These are phyloP conservation scores for Boloria selene DNA, from an alignment of 2,888 invertebrate species.

Conservation along the genomic window DNA sequence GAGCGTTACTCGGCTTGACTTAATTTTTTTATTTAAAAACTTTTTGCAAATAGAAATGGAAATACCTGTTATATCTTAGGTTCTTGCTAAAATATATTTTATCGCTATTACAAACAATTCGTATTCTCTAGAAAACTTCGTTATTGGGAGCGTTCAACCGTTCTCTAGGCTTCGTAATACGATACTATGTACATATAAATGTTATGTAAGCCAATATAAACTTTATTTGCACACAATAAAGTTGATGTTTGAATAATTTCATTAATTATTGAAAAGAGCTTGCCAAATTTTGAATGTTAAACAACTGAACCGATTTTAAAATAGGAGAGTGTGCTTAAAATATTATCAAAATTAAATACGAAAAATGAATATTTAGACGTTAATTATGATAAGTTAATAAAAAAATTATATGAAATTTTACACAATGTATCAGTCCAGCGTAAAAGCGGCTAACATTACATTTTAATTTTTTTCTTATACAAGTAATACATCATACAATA, in stretches of 20 bases:
- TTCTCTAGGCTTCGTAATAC: constrained; percentile 27
- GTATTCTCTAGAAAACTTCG: background rate
- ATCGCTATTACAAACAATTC: background rate
- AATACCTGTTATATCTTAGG: too few relatives aligned
- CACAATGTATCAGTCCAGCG: too few relatives aligned
- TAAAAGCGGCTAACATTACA: too few relatives aligned
- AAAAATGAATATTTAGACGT: too few relatives aligned
- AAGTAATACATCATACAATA: too few relatives aligned
- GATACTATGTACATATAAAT: constrained; percentile 26
- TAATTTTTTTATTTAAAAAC: too few relatives aligned
- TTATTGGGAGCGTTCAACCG: constrained; percentile 3
- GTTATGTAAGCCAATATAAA: constrained; percentile 1
- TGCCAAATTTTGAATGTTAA: background rate
- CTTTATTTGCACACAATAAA: constrained; percentile 1
- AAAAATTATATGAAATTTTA: too few relatives aligned
- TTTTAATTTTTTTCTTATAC: too few relatives aligned
- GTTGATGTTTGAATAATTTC: background rate
- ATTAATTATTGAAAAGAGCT: background rate
- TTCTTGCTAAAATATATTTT: background rate
- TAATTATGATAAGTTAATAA: too few relatives aligned
- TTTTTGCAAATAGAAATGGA: too few relatives aligned
- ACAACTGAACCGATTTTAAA: background rate
- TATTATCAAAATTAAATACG: too few relatives aligned
- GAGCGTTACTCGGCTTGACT: too few relatives aligned
- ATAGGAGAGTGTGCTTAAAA: background rate